phyloP scores from a whole-genome alignment of 2,888 invertebrate species.

The Tachystola acroxantha region DNA sequence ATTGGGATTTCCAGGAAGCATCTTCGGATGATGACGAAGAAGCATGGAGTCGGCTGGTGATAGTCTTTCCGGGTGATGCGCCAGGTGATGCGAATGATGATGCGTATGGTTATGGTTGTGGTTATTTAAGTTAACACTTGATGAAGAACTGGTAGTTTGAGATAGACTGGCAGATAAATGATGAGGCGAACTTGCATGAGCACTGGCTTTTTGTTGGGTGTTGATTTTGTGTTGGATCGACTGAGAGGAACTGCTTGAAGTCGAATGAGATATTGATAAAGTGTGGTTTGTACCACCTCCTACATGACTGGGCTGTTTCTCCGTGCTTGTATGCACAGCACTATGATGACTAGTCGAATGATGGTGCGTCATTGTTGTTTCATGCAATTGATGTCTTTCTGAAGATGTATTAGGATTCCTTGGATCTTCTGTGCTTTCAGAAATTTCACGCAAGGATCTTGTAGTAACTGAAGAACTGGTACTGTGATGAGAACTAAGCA shows the following conservation, averaged over 20 bases:
- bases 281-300: constrained; percentile 77
- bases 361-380: constrained; percentile 82
- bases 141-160: constrained; percentile 70
- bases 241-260: constrained; percentile 81
- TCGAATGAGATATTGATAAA: constrained; percentile 82
- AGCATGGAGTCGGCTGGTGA: constrained; percentile 79
- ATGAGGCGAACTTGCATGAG: constrained; percentile 70
- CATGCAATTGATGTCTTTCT: constrained; percentile 81
- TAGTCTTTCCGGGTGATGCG: constrained; percentile 82
- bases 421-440: constrained; percentile 70
- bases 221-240: constrained; percentile 81
- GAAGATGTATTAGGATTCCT: constrained; percentile 66
- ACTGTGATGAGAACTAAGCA: constrained; percentile 82
- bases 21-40: constrained; percentile 69
- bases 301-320: constrained; percentile 76
- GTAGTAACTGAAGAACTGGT: constrained; percentile 85
- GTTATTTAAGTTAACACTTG: constrained; percentile 74
- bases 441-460: constrained; percentile 79
- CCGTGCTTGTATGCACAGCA: constrained; percentile 81
- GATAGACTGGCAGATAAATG: constrained; percentile 77
- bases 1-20: constrained; percentile 77
- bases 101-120: constrained; percentile 77
- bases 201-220: constrained; percentile 67
- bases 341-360: constrained; percentile 82
- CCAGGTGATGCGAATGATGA: constrained; percentile 81